phyloP scores from a whole-genome alignment of 2,888 invertebrate species.

The Thumatha senex region DNA sequence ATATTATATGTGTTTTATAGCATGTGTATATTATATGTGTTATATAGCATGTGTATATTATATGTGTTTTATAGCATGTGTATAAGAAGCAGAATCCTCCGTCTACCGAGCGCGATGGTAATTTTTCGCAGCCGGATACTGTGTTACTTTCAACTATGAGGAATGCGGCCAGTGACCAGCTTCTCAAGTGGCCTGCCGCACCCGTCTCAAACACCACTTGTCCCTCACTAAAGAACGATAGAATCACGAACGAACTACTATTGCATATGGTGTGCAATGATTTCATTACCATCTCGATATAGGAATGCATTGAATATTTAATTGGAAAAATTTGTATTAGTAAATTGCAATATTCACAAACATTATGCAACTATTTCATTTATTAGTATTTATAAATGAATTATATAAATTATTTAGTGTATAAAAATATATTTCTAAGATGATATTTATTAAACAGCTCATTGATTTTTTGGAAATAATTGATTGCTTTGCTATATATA shows the following conservation, averaged over 20 bases:
- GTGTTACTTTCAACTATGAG: conserved; percentile 78
- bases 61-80: too few relatives aligned
- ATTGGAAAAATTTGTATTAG: background rate
- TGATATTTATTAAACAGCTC: too few relatives aligned
- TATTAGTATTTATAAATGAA: too few relatives aligned
- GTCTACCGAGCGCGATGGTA: conserved; percentile 50
- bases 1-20: too few relatives aligned
- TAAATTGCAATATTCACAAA: too few relatives aligned
- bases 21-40: too few relatives aligned
- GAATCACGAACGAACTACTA: background rate
- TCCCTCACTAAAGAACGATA: conserved; percentile 11
- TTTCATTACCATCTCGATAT: background rate
- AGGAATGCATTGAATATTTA: background rate
- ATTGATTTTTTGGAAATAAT: too few relatives aligned
- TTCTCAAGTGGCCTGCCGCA: conserved; percentile 55
- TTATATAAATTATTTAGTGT: too few relatives aligned
- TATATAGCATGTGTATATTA: too few relatives aligned
- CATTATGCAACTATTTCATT: too few relatives aligned
- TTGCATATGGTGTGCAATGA: background rate
- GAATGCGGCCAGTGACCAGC: conserved; percentile 81
- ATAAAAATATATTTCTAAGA: too few relatives aligned
- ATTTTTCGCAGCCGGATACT: conserved; percentile 80
- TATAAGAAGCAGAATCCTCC: conserved; percentile 47
- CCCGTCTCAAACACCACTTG: conserved; percentile 47
- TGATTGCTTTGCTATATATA: too few relatives aligned